Base-by-base conservation (phyloP, 2,888 invertebrate species). In the Anodontia alba region DNA sequence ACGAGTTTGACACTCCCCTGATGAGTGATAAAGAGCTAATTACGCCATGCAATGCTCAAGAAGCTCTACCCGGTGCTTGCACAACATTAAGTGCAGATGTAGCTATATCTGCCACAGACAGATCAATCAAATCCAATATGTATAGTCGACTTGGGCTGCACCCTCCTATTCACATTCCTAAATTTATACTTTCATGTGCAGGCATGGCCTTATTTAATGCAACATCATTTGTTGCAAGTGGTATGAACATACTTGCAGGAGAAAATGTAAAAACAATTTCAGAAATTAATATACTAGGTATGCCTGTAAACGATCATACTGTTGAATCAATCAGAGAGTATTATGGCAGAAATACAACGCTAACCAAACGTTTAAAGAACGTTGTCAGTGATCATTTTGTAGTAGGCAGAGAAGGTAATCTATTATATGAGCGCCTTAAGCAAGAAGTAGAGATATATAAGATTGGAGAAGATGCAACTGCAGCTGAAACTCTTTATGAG, bases 1-100 rank as follows among this genome's bases (percentile, higher is more conserved):
- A 76, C 54, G 76, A 76, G 54, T 70, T 76, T 33, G 76, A 76
- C 42, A 70, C 76, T 20, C 76, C 76, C n/a, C 29, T 33, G 3
- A 29, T 49, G 20, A 49, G 68, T 31, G 70, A 46, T 5, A 70
- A 26, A 42, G 76, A 57, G 20, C 26, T 54, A 7, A 15, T 76
- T 23, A 70, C 76, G 17, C 38, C 76, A 1, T 54, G 76, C 46
- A 76, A 76, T 23, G 36, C 62, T 20, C 57, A 66, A 29, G 76
- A 76, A 71, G 66, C 66, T 51, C n/a, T 71, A 1, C 69, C 70
- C 8, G 76, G 71, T 20, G 70, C 71, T n/a, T 17, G 36, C 1
- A 42, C 76, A 31, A 49, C 70, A 26, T 66, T 76, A 42, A 51
- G 67, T 15, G 26, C 38, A n/a, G 26, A 51, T 26, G 17, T 57